Conservation (phyloP, 2,797 vertebrate genomes). For the Rallus crepitans region DNA sequence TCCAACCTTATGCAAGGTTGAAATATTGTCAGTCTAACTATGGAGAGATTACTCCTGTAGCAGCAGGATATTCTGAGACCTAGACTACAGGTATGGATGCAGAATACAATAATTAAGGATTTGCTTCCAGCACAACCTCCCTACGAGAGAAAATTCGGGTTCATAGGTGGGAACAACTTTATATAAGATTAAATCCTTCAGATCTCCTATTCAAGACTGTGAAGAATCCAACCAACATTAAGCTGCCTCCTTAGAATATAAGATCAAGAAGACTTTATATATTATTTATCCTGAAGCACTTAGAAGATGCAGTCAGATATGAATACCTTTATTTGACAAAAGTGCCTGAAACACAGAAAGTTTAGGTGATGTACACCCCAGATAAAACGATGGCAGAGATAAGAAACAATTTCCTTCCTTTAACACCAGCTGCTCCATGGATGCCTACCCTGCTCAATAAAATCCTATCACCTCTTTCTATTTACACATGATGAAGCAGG, state of each 20-base stretch:
- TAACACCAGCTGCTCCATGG: background rate
- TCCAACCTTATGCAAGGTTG: background rate
- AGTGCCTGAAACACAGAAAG: background rate
- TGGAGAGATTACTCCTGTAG: background rate
- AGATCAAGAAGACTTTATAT: accelerated
- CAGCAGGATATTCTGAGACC: background rate
- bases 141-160: background rate
- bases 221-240: background rate
- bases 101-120: background rate
- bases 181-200: background rate
- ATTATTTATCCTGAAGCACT: background rate
- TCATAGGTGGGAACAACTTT: accelerated
- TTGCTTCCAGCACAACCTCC: background rate
- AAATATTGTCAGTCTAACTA: background rate
- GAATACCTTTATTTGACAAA: background rate
- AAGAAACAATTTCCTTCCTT: background rate
- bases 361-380: background rate
- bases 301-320: background rate
- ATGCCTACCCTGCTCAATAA: background rate
- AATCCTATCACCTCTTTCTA: background rate
- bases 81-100: background rate
- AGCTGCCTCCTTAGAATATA: background rate
- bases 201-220: background rate
- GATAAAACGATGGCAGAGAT: background rate
- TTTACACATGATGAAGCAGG: background rate